These are phyloP conservation scores for Sphyrna mokarran DNA, from an alignment of 2,113 vertebrate genomes.

Conservation along the genomic window DNA sequence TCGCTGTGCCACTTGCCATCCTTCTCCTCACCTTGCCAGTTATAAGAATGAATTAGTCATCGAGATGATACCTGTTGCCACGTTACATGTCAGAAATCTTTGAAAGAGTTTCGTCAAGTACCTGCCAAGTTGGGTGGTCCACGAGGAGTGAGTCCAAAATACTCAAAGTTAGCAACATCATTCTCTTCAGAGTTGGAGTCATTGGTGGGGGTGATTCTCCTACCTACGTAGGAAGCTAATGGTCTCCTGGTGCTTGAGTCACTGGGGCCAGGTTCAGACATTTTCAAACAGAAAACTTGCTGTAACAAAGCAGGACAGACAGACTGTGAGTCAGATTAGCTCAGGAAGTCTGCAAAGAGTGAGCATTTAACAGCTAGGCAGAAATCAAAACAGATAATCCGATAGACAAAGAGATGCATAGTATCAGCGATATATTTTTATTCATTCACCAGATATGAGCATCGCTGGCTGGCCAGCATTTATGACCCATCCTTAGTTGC, in stretches of 20 bases:
- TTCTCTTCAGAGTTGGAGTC: constrained; percentile 66
- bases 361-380: background rate
- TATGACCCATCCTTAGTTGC: too few relatives aligned
- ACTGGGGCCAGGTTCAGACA: constrained; percentile 50
- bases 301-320: constrained; percentile 32
- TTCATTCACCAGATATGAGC: too few relatives aligned
- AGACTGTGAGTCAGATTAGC: background rate
- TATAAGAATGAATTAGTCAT: background rate
- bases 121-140: constrained; percentile 62
- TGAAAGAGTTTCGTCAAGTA: constrained; percentile 46
- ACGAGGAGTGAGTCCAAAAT: constrained; percentile 62
- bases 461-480: too few relatives aligned
- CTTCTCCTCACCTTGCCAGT: background rate
- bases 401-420: background rate
- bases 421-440: too few relatives aligned
- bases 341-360: background rate
- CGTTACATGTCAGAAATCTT: background rate
- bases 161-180: constrained; percentile 67
- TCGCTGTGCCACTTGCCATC: too few relatives aligned
- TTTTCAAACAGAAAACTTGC: constrained; percentile 39
- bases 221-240: constrained; percentile 57
- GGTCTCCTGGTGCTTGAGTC: constrained; percentile 45
- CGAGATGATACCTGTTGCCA: background rate
- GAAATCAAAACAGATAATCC: background rate
- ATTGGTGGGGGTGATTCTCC: constrained; percentile 56